These are phyloP conservation scores for Acyrthosiphon pisum DNA, from an alignment of 1,140 invertebrate genomes.

Conservation along the genomic window DNA sequence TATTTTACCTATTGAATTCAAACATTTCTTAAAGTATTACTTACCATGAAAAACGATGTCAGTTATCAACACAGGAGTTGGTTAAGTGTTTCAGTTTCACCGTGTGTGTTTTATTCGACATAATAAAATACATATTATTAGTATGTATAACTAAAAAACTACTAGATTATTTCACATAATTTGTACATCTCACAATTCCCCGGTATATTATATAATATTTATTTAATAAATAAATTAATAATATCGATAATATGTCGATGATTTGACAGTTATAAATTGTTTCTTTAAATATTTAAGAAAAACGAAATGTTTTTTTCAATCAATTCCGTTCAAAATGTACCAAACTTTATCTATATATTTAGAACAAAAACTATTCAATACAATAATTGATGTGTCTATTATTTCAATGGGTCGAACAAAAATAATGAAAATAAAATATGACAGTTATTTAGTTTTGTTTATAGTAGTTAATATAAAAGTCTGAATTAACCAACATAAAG, in stretches of 20 bases:
- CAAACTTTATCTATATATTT: not conserved
- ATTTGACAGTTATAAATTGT: not conserved
- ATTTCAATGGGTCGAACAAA: not conserved
- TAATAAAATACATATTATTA: not conserved
- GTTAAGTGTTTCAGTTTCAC: not conserved
- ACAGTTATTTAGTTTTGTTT: slow-evolving; percentile 9
- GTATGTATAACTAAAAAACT: not conserved
- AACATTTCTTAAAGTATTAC: no score
- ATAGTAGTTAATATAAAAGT: not conserved
- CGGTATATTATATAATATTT: no score
- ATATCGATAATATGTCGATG: not conserved
- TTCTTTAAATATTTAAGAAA: no score
- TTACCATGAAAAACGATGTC: not conserved
- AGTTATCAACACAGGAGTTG: not conserved
- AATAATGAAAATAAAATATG: slow-evolving; percentile 23
- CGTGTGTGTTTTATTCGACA: not conserved
- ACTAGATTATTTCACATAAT: not conserved
- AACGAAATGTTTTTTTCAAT: not conserved
- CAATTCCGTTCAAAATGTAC: not conserved
- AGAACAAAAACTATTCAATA: not conserved
- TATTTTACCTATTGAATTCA: not conserved
- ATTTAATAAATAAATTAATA: no score
- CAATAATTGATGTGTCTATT: not conserved
- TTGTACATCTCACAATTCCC: not conserved
- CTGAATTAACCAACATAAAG: not conserved